Percentiles rank a stretch among this genome's conserved stretches.
Conservation (phyloP, 2,888 invertebrate genomes). For the Sussaba pulchella region DNA sequence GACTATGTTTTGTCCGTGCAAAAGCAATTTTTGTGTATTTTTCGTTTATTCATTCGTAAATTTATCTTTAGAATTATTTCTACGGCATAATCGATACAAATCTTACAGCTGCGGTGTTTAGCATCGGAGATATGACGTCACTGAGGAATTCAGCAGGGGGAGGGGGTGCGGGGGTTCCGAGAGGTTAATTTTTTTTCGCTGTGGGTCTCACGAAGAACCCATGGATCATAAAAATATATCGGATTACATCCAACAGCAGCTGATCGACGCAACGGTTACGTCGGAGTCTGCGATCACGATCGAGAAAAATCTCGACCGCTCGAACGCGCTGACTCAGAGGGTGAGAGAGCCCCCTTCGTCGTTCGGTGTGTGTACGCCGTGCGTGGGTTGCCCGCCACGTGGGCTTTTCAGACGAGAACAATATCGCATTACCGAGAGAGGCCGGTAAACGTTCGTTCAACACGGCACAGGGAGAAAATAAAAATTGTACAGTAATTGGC, state of each 20-base stretch:
- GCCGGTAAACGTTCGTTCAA: slow-evolving; percentile 7
- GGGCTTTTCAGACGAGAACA: slow-evolving; percentile 26
- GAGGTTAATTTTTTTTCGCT: not conserved
- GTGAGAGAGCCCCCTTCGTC: slow-evolving; percentile 8
- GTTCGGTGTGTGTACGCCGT: slow-evolving; percentile 1
- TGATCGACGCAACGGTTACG: slow-evolving; percentile 37
- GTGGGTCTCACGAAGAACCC: slow-evolving; percentile 15
- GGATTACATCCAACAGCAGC: slow-evolving; percentile 58
- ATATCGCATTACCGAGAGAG: slow-evolving; percentile 43
- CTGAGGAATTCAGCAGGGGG: slow-evolving; percentile 30
- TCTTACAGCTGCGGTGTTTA: not conserved
- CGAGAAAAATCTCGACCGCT: slow-evolving; percentile 51
- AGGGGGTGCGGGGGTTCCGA: not conserved
- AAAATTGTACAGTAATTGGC: not conserved
- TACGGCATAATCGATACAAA: too few species aligned
- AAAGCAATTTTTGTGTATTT: too few species aligned
- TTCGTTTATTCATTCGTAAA: too few species aligned
- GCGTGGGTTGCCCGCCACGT: slow-evolving; percentile 36
- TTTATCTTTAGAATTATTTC: too few species aligned
- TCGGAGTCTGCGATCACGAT: slow-evolving; percentile 32
- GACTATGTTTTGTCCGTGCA: slow-evolving; percentile 13
- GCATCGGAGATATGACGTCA: slow-evolving; percentile 31
- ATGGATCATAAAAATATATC: slow-evolving; percentile 47
- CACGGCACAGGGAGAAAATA: not conserved
- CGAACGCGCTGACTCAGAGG: slow-evolving; percentile 28